Conservation (phyloP, 2,888 invertebrate species). For the Rosalia funebris region DNA sequence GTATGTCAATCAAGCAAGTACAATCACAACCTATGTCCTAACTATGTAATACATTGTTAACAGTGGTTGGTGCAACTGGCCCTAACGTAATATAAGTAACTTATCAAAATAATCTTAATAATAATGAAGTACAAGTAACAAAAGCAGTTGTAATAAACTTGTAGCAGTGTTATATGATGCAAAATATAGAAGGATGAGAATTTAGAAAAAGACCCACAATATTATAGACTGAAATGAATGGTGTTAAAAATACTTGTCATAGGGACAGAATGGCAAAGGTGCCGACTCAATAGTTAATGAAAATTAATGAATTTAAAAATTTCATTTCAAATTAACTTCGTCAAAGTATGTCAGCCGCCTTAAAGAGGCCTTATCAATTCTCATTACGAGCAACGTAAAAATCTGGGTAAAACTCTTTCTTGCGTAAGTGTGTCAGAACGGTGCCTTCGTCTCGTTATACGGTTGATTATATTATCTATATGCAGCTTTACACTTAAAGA, state of each 20-base stretch:
- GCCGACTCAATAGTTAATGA: neutral
- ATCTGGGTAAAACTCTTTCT: neutral
- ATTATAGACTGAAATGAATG: neutral
- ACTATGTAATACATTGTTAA: too few species aligned
- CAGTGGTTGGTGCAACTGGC: too few species aligned
- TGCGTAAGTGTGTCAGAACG: too few species aligned
- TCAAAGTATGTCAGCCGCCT: neutral
- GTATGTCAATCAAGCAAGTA: too few species aligned
- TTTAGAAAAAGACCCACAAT: neutral
- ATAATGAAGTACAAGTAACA: too few species aligned
- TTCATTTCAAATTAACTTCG: constrained; percentile 15
- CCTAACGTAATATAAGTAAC: too few species aligned
- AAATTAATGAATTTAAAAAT: constrained; percentile 20
- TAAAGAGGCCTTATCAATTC: constrained; percentile 16
- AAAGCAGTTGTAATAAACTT: too few species aligned
- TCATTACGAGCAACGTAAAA: constrained; percentile 6
- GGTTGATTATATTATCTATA: constrained; percentile 14
- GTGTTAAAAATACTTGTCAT: neutral
- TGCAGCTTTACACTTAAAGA: too few species aligned
- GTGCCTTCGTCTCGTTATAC: neutral
- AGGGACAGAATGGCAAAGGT: neutral
- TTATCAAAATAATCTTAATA: too few species aligned
- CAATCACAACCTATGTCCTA: too few species aligned
- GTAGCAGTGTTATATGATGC: too few species aligned
- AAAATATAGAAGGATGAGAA: too few species aligned